Base-by-base conservation (phyloP, 2,888 invertebrate genomes). In the Drosophila eohydei region DNA sequence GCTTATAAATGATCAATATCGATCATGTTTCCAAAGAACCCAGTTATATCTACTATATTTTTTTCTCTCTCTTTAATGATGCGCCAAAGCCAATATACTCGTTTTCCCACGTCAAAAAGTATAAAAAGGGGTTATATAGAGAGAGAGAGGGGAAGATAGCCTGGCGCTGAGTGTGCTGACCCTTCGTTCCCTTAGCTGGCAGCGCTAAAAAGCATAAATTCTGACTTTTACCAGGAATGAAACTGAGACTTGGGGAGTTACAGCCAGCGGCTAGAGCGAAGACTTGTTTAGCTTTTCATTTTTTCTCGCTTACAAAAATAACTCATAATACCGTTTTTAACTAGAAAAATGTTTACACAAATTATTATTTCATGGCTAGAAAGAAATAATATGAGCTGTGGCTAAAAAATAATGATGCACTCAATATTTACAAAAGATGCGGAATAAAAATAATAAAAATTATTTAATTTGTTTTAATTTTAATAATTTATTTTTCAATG, bases 141-240 rank as follows among this genome's bases (percentile, higher is more conserved):
- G 21, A 1, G 21, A 21, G 21, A 30, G n/a, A 11, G 26, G 14
- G 8, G 14, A 9, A 26, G 54, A 9, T n/a, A 40, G 40, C 28
- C 28, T 28, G 55, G 30, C 54, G 55, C 26, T 61, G 73, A 88
- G 75, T 81, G 54, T 76, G 88, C 85, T 74, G 88, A 67, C 76
- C 89, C 76, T 56, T 60, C 71, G 54, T 55, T 74, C 76, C 76
- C 66, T 61, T 32, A 54, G 50, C 75, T 51, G 66, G 65, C 61
- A 74, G 65, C 67, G 57, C 48, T 71, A 40, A 58, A 44, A 65
- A 72, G 72, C 75, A 87, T 81, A 81, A 87, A 78, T 87, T 89
- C 88, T 62, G 84, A 84, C 89, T 83, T 68, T 46, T 56, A 52
- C 52, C 36, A 54, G 52, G 57, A 62, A 66, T 76, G 55, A 73